Evolutionary conservation across 2,113 vertebrate genomes (phyloP).

Genomic region (Columbina picui): DNA sequence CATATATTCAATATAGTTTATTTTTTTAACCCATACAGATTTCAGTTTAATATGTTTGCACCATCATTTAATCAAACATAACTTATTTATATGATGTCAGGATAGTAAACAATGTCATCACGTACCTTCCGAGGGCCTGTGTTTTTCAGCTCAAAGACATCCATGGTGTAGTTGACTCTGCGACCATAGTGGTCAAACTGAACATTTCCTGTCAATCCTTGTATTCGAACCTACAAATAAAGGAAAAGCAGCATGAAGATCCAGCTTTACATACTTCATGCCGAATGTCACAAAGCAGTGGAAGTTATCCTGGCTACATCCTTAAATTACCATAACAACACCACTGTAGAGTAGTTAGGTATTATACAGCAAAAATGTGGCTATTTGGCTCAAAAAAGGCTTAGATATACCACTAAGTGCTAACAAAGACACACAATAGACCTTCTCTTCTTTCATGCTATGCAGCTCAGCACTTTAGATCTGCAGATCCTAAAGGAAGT

Average conservation of each 20-base stretch:
- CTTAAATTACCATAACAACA: not conserved
- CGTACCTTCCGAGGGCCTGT: constrained; percentile 92
- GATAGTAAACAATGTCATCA: not conserved
- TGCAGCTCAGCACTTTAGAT: not conserved
- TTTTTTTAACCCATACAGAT: not conserved
- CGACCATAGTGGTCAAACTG: constrained; percentile 98
- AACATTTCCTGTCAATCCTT: constrained; percentile 95
- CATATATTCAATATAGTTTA: not conserved
- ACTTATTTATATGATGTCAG: not conserved
- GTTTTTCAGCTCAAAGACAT: constrained; percentile 95
- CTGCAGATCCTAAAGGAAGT: not conserved
- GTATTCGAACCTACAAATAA: constrained; percentile 89
- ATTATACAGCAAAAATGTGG: not conserved
- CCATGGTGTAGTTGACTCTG: constrained; percentile 96
- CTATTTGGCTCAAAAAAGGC: not conserved
- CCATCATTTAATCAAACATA: not conserved
- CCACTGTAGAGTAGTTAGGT: not conserved
- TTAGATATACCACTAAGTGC: not conserved
- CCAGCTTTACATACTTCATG: not conserved
- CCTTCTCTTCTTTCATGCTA: not conserved
- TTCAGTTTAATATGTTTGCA: not conserved
- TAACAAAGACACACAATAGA: not conserved
- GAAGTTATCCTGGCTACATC: not conserved
- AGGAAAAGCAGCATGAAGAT: not conserved
- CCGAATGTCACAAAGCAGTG: not conserved